A percentile compares a stretch with the other conserved stretches of the same genome.
These are phyloP conservation scores for Phyllopteryx taeniolatus DNA, from an alignment of 2,113 vertebrate species.

Conservation along the genomic window DNA sequence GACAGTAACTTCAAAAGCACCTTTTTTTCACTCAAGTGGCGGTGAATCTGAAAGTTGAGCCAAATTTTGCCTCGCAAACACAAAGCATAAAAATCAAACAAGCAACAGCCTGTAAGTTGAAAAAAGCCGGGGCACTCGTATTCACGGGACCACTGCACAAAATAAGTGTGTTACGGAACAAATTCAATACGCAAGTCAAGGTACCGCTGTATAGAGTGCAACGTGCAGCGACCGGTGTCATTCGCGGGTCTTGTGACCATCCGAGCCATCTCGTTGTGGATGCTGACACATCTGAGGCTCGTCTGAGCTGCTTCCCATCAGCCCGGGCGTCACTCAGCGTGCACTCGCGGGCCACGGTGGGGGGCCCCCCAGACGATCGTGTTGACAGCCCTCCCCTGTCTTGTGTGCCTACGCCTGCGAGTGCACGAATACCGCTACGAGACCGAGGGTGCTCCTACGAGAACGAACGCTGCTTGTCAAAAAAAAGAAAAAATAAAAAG, in stretches of 20 bases:
- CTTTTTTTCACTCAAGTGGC: too few species aligned
- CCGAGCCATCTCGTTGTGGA: conserved; percentile 31
- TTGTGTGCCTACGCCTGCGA: conserved; percentile 18
- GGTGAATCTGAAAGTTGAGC: too few species aligned
- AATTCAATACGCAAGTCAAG: neutral
- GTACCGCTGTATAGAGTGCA: neutral
- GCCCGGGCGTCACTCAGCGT: conserved; percentile 40
- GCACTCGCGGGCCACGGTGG: conserved; percentile 60
- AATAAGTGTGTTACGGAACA: too few species aligned
- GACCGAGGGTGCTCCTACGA: conserved; percentile 35
- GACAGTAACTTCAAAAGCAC: too few species aligned
- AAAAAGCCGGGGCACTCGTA: too few species aligned
- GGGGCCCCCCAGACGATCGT: conserved; percentile 61
- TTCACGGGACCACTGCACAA: too few species aligned
- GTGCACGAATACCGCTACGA: neutral
- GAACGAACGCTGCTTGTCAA: conserved; percentile 47
- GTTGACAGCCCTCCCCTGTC: conserved; percentile 69
- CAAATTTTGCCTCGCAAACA: too few species aligned
- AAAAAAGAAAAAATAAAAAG: conserved; percentile 36
- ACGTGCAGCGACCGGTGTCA: neutral
- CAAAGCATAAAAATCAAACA: too few species aligned
- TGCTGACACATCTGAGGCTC: conserved; percentile 52
- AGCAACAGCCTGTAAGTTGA: too few species aligned
- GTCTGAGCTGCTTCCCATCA: conserved; percentile 58
- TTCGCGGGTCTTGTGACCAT: conserved; percentile 31